Percentiles rank a stretch among this genome's conserved stretches.
These are phyloP conservation scores for Euproctis similis DNA, from an alignment of 2,888 invertebrate genomes.

Conservation along the genomic window DNA sequence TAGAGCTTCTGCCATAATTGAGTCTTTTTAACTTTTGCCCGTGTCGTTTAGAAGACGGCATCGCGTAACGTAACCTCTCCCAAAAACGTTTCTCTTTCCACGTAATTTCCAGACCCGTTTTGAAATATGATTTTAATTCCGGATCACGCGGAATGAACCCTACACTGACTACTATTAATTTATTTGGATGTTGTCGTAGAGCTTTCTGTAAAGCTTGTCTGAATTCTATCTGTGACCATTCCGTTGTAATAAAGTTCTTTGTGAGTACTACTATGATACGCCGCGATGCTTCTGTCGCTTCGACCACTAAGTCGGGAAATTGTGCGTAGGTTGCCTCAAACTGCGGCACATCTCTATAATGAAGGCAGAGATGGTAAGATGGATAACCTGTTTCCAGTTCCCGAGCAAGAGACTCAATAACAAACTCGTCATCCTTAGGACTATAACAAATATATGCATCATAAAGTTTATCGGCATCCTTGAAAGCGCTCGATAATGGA, in stretches of 20 bases:
- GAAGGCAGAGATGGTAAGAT: slow-evolving; percentile 89
- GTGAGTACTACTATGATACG: slow-evolving; percentile 92
- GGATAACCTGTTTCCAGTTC: slow-evolving; percentile 89
- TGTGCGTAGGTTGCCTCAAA: slow-evolving; percentile 82
- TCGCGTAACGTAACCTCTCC: slow-evolving; percentile 93
- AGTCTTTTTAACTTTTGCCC: slow-evolving; percentile 71
- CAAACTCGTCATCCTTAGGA: slow-evolving; percentile 93
- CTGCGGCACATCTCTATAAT: slow-evolving; percentile 89
- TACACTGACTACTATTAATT: slow-evolving; percentile 89
- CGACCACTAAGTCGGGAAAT: slow-evolving; percentile 84
- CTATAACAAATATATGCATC: slow-evolving; percentile 96
- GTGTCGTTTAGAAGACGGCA: slow-evolving; percentile 86
- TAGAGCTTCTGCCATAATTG: slow-evolving; percentile 87
- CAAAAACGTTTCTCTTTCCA: slow-evolving; percentile 96
- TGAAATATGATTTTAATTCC: slow-evolving; percentile 91
- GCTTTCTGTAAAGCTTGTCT: slow-evolving; percentile 93
- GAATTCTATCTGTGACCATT: slow-evolving; percentile 94
- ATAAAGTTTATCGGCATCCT: slow-evolving; percentile 90
- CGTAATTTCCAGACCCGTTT: slow-evolving; percentile 89
- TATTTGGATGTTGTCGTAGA: slow-evolving; percentile 86
- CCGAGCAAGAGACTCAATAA: slow-evolving; percentile 88
- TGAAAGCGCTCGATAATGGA: slow-evolving; percentile 80
- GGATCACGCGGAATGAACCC: slow-evolving; percentile 89
- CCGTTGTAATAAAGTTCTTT: slow-evolving; percentile 91
- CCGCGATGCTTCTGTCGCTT: slow-evolving; percentile 90